phyloP scores from a whole-genome alignment of 2,797 vertebrate genomes.

The Todus mexicanus region DNA sequence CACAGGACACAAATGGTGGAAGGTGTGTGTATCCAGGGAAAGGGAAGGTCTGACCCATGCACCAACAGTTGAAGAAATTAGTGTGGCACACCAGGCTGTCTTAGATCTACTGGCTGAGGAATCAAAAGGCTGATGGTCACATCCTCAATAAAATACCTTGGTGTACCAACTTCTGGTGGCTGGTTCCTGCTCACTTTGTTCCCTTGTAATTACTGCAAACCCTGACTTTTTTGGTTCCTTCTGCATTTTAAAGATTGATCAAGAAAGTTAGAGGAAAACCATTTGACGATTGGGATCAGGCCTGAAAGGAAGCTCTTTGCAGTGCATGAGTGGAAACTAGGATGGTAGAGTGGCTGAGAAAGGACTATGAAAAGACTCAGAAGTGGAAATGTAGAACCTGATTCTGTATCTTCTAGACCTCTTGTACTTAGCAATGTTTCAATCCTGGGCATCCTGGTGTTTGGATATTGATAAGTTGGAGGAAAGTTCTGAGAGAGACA shows the following conservation, averaged over 20 bases:
- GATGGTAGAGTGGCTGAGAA: neutral
- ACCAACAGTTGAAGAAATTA: neutral
- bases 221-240: neutral
- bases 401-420: neutral
- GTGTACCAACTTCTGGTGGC: neutral
- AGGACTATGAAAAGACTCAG: neutral
- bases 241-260: neutral
- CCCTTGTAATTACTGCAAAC: neutral
- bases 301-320: neutral
- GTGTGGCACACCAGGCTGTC: rapidly evolving
- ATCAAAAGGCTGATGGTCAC: constrained; percentile 3
- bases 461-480: neutral
- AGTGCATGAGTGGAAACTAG: neutral
- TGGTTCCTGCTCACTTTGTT: neutral
- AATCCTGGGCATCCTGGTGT: neutral
- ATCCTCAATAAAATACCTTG: neutral
- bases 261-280: neutral
- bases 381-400: neutral
- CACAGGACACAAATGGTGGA: neutral
- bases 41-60: neutral
- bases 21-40: neutral
- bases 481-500: neutral
- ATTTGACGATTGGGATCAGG: neutral
- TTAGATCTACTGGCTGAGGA: neutral
- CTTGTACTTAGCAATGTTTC: neutral